Evolutionary conservation across 2,113 vertebrate genomes (phyloP).

Genomic region (Crotalus helleri): DNA sequence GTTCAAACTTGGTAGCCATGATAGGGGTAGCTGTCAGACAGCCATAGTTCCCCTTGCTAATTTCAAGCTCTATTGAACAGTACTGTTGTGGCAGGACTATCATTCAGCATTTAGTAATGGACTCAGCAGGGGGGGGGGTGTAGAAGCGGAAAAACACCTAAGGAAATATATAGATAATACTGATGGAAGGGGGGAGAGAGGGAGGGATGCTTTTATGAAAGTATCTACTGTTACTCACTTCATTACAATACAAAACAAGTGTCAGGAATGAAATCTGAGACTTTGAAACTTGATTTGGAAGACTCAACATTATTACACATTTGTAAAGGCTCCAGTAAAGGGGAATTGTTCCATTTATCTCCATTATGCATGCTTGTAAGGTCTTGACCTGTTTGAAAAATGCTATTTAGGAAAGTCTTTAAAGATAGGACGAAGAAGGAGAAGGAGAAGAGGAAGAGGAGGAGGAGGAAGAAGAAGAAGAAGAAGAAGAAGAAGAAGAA

Average conservation of each 20-base stretch:
- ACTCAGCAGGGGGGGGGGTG: background rate
- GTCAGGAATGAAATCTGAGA: slow-evolving; percentile 15
- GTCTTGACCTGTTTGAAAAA: background rate
- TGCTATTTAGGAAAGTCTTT: background rate
- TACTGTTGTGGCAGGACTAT: slow-evolving; percentile 38
- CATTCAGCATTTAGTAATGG: slow-evolving; percentile 41
- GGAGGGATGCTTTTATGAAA: background rate
- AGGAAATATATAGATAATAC: slow-evolving; percentile 38
- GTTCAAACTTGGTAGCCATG: slow-evolving; percentile 53
- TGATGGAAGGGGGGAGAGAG: slow-evolving; percentile 22
- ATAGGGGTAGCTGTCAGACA: slow-evolving; percentile 56
- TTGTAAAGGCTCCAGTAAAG: slow-evolving; percentile 21
- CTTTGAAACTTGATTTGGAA: background rate
- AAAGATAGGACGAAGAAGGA: background rate
- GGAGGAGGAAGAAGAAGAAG: background rate
- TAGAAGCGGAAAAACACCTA: background rate
- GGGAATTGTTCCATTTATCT: background rate
- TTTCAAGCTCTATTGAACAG: slow-evolving; percentile 70
- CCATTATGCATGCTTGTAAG: background rate
- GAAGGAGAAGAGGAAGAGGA: background rate
- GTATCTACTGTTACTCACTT: slow-evolving; percentile 17
- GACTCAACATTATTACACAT: slow-evolving; percentile 2
- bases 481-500: background rate
- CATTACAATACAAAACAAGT: slow-evolving; percentile 27
- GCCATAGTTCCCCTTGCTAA: slow-evolving; percentile 57